Base-by-base conservation (phyloP, 2,888 invertebrate genomes). In the Archaeoteleia sp. region DNA sequence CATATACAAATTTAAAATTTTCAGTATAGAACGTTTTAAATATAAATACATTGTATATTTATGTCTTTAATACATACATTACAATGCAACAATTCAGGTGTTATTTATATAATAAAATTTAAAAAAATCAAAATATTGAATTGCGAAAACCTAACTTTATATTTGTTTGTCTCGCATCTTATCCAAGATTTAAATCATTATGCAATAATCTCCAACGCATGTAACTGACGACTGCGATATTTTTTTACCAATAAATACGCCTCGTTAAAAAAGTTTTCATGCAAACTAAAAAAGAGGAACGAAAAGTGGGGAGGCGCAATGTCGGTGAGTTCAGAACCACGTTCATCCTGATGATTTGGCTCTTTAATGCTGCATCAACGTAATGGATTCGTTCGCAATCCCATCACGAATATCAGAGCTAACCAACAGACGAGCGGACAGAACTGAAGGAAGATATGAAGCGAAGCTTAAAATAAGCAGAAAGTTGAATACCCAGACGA, bases 351-450 rank as follows among this genome's bases (percentile, higher is more conserved):
- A 77, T 79, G 79, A 81, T 80, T 82, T 76, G 74, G 73, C 74
- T 76, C 75, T 79, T 80, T 77, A 79, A 82, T 77, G 72, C 76
- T 76, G 77, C 79, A 82, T 83, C 83, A 81, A 74, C 68, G 76
- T 84, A 84, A 84, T 84, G 81, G 80, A 79, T 76, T 80, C 78
- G 75, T 73, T 76, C 74, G 74, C 78, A 78, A 80, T 82, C 77
- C 78, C 80, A 82, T 83, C 79, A 76, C 66, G 73, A 78, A 80
- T 78, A 79, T 80, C 78, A 74, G 74, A 74, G 74, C 62, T 48
- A 67, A 70, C 65, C 58, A 66, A 65, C 66, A 67, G 67, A 66
- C 62, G 55, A 62, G 63, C 60, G 62, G 58, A 60, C 62, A 70
- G 70, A 66, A 66, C 70, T 63, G 73, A 67, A 70, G 65, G 63